phyloP scores from a whole-genome alignment of 2,113 vertebrate genomes.

The Microcebus ravelobensis region DNA sequence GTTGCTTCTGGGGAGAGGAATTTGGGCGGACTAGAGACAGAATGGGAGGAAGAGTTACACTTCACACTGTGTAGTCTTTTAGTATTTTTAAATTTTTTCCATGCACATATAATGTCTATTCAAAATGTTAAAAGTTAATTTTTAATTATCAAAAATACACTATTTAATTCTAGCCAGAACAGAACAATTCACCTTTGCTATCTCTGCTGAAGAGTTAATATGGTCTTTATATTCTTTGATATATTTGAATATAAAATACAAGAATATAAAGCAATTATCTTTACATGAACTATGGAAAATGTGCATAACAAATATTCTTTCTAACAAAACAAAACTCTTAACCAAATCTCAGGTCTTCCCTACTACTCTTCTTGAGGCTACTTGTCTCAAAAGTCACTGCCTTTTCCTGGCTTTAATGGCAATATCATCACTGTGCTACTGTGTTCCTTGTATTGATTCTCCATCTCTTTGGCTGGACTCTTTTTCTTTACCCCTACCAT shows the following conservation, averaged over 20 bases:
- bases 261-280: slow-evolving; percentile 5
- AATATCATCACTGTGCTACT: background rate
- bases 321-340: slow-evolving; percentile 14
- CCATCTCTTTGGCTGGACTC: background rate
- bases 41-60: background rate
- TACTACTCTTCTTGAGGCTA: background rate
- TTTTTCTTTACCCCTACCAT: background rate
- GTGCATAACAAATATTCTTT: background rate
- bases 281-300: background rate
- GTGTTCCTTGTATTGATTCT: background rate
- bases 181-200: background rate
- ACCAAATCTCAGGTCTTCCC: background rate
- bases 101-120: background rate
- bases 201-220: background rate
- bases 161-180: background rate
- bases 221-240: background rate
- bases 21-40: background rate
- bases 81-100: background rate
- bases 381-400: background rate
- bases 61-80: background rate
- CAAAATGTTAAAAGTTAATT: background rate
- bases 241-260: background rate
- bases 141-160: background rate
- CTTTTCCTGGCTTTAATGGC: background rate
- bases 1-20: background rate